These are phyloP conservation scores for Mythimna ferrago DNA, from an alignment of 2,888 invertebrate species.

Conservation along the genomic window DNA sequence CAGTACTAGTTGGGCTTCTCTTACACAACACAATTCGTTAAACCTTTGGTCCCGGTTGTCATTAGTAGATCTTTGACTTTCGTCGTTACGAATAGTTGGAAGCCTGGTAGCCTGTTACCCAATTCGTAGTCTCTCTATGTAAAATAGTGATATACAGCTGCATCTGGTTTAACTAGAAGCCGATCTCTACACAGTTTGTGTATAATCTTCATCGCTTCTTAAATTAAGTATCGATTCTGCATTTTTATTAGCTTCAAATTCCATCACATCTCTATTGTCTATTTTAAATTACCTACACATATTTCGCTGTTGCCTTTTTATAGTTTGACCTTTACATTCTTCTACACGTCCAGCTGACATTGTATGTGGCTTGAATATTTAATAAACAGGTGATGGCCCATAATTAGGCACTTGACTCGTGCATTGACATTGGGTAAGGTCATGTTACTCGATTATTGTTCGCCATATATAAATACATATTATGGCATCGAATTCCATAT, in stretches of 20 bases:
- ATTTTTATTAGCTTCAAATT: neutral
- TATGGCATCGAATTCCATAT: constrained; percentile 10
- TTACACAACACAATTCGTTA: neutral
- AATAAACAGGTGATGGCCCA: constrained; percentile 44
- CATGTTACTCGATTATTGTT: constrained; percentile 55
- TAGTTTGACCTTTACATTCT: constrained; percentile 46
- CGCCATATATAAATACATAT: constrained; percentile 16
- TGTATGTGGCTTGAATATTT: constrained; percentile 51
- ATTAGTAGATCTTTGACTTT: no score
- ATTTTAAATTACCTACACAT: constrained; percentile 1
- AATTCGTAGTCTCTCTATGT: no score
- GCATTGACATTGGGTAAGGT: constrained; percentile 70
- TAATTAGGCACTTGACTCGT: constrained; percentile 43
- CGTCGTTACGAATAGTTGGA: no score
- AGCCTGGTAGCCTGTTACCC: no score
- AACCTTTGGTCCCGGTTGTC: no score
- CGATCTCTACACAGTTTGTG: no score
- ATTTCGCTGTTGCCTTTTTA: constrained; percentile 14
- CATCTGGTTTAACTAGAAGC: no score
- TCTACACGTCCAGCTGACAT: constrained; percentile 46
- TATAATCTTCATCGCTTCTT: neutral
- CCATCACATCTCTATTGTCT: neutral
- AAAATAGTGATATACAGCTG: no score
- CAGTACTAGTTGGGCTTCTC: neutral
- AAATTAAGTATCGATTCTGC: neutral